Conservation (phyloP, 2,797 vertebrate genomes). For the Premnoplex brunnescens region DNA sequence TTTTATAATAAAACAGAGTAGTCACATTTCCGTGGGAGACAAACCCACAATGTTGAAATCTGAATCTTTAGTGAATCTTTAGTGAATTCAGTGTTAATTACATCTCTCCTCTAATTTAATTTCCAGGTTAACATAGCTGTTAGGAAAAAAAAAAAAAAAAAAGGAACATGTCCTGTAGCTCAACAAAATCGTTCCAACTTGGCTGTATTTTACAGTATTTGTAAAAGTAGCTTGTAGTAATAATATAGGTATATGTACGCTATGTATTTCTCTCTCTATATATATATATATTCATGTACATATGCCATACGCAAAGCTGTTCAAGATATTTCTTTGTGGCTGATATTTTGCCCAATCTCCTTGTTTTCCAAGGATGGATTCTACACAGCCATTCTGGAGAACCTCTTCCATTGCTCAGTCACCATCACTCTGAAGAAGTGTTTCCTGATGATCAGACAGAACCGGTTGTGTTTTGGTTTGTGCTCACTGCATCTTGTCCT, state of each 20-base stretch:
- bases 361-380: background rate
- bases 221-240: background rate
- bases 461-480: background rate
- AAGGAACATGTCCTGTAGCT: background rate
- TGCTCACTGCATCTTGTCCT: background rate
- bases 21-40: background rate
- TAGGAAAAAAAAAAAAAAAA: background rate
- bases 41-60: background rate
- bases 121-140: background rate
- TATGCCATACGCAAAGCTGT: background rate
- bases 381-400: background rate
- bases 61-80: background rate
- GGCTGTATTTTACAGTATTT: background rate
- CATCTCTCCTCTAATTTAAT: background rate
- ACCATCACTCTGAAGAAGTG: background rate
- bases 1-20: background rate
- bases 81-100: background rate
- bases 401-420: background rate
- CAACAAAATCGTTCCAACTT: background rate
- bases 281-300: background rate
- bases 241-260: fast-evolving
- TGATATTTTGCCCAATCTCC: background rate
- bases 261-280: background rate
- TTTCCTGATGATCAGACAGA: background rate
- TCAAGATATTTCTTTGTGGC: background rate